Base-by-base conservation (phyloP, 1,140 invertebrate genomes). In the Dysdera silvatica region DNA sequence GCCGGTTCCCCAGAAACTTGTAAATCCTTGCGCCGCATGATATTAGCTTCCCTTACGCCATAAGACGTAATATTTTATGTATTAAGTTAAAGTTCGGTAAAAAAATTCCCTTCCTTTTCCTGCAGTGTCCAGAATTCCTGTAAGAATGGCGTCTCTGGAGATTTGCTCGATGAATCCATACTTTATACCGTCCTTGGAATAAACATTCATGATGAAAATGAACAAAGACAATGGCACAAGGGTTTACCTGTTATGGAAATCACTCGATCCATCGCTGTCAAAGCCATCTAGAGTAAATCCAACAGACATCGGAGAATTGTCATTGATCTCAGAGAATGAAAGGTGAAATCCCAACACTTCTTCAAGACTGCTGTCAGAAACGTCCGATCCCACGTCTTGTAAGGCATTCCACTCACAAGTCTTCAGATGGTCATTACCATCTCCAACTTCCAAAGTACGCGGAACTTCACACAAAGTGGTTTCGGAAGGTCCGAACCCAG, bases 161-260 rank as follows among this genome's bases (percentile, higher is more conserved):
- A n/a, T n/a, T n/a, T n/a, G n/a, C n/a, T n/a, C n/a, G n/a, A n/a
- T n/a, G n/a, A n/a, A n/a, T n/a, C n/a, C n/a, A n/a, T n/a, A n/a
- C n/a, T n/a, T n/a, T n/a, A n/a, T n/a, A n/a, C n/a, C n/a, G n/a
- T n/a, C n/a, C n/a, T n/a, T n/a, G n/a, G n/a, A n/a, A n/a, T n/a
- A n/a, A n/a, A n/a, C n/a, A n/a, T n/a, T n/a, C n/a, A n/a, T n/a
- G n/a, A n/a, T n/a, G n/a, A n/a, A n/a, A n/a, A n/a, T n/a, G n/a
- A n/a, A n/a, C n/a, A n/a, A n/a, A n/a, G n/a, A n/a, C n/a, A n/a
- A n/a, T n/a, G n/a, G n/a, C n/a, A n/a, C n/a, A n/a, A n/a, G n/a
- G 12, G 14, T 14, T 31, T 29, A 56, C 61, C 45, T 63, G 32
- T 56, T 56, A 3, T 55, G 61, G 20, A 63, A 63, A 48, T 55